phyloP scores from a whole-genome alignment of 2,888 invertebrate genomes.

The Drosophila setosimentum region DNA sequence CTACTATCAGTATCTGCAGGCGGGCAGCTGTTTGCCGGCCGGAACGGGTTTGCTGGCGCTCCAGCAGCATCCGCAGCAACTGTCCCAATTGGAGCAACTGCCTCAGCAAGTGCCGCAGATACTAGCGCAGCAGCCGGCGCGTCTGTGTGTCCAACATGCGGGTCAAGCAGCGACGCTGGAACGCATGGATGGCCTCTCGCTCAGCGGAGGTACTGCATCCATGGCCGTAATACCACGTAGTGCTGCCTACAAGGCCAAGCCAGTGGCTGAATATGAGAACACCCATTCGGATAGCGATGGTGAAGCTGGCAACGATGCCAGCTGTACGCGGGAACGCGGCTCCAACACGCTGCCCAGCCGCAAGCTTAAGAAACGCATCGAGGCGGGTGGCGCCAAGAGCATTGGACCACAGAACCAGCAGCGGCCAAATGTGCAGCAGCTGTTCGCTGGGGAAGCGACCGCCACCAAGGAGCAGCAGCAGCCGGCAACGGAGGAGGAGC shows the following conservation, averaged over 20 bases:
- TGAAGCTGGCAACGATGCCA: slow-evolving; percentile 48
- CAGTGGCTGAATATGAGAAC: slow-evolving; percentile 86
- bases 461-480: slow-evolving; percentile 48
- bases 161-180: slow-evolving; percentile 63
- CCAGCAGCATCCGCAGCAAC: slow-evolving; percentile 45
- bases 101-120: slow-evolving; percentile 39
- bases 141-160: slow-evolving; percentile 43
- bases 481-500: slow-evolving; percentile 5
- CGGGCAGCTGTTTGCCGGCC: slow-evolving; percentile 55
- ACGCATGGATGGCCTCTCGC: slow-evolving; percentile 55
- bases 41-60: slow-evolving; percentile 47
- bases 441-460: slow-evolving; percentile 68
- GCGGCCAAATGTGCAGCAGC: slow-evolving; percentile 86
- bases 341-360: slow-evolving; percentile 87
- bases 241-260: slow-evolving; percentile 67
- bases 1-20: slow-evolving; percentile 83
- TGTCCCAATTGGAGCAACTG: slow-evolving; percentile 14
- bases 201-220: slow-evolving; percentile 34
- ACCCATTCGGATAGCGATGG: slow-evolving; percentile 86
- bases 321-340: slow-evolving; percentile 85
- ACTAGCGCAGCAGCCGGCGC: slow-evolving; percentile 36
- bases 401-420: slow-evolving; percentile 81
- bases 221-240: slow-evolving; percentile 32
- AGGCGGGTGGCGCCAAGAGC: slow-evolving; percentile 85
- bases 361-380: slow-evolving; percentile 87